Evolutionary conservation across 2,113 vertebrate species (phyloP).

Genomic region (Anhinga rufa): DNA sequence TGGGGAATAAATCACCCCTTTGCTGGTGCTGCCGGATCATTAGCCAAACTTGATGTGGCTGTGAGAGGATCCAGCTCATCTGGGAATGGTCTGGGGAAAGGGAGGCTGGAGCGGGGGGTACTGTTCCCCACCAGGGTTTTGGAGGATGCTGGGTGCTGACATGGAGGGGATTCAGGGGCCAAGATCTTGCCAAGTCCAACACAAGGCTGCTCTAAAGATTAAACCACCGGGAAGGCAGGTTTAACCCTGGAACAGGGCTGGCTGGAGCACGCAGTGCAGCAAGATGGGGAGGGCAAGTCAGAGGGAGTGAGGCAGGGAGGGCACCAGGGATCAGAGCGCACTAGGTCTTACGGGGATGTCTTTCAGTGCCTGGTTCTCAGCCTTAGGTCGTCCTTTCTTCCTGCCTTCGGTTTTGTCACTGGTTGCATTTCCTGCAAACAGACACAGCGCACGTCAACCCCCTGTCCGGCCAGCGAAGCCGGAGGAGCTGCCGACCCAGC

Average conservation of each 20-base stretch:
- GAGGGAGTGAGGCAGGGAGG: accelerated
- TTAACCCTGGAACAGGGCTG: neutral
- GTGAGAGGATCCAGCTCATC: neutral
- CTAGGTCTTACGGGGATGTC: constrained; percentile 88
- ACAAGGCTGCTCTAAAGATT: neutral
- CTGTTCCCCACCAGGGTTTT: neutral
- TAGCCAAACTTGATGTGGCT: neutral
- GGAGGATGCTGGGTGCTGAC: neutral
- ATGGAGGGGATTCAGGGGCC: neutral
- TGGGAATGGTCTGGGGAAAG: neutral
- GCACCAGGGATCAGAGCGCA: neutral
- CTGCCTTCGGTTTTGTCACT: constrained; percentile 83
- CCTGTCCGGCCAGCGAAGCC: accelerated
- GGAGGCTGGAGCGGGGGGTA: neutral
- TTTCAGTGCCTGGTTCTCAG: constrained; percentile 86
- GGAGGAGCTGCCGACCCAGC: accelerated
- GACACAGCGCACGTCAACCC: neutral
- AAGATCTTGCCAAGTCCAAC: neutral
- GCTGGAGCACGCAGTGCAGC: accelerated
- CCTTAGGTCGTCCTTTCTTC: constrained; percentile 90
- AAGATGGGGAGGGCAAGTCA: neutral
- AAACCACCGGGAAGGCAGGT: neutral
- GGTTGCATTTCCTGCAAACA: constrained; percentile 76
- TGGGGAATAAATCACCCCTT: constrained; percentile 13
- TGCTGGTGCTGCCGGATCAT: neutral